Conservation (phyloP, 2,797 vertebrate species). For the Channa striata region DNA sequence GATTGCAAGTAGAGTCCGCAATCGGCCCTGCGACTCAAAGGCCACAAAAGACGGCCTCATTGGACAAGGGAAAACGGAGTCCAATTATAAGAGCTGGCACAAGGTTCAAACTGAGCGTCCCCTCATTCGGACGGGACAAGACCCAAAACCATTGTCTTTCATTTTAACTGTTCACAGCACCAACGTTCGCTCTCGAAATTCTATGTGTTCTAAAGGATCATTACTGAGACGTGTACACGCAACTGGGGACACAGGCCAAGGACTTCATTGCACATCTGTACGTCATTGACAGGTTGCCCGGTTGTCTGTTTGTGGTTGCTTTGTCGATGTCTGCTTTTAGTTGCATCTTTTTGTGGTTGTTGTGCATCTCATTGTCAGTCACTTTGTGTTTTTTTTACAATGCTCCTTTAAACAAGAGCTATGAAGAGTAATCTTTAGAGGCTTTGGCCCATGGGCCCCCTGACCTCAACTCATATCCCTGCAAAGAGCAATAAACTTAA, state of each 20-base stretch:
- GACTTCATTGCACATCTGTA: slow-evolving; percentile 32
- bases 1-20: slow-evolving; percentile 54
- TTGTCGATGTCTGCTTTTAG: no score
- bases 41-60: slow-evolving; percentile 64
- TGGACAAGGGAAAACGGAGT: slow-evolving; percentile 51
- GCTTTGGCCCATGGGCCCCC: no score
- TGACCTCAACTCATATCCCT: not conserved
- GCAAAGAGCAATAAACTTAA: not conserved
- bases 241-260: slow-evolving; percentile 53
- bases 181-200: slow-evolving; percentile 8
- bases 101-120: slow-evolving; percentile 21
- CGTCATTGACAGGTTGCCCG: slow-evolving; percentile 23
- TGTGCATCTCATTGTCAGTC: no score
- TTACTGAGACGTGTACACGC: slow-evolving; percentile 33
- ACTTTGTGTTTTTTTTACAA: no score
- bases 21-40: slow-evolving; percentile 58
- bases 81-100: slow-evolving; percentile 66
- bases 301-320: no score
- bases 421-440: no score
- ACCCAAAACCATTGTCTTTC: no score
- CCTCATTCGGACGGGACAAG: slow-evolving; percentile 34
- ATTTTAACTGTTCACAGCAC: slow-evolving; percentile 23
- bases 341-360: no score
- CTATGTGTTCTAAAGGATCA: slow-evolving; percentile 5
- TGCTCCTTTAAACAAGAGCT: no score